Evolutionary conservation across 2,888 invertebrate species (phyloP).

Genomic region (Amaurobius ferox): DNA sequence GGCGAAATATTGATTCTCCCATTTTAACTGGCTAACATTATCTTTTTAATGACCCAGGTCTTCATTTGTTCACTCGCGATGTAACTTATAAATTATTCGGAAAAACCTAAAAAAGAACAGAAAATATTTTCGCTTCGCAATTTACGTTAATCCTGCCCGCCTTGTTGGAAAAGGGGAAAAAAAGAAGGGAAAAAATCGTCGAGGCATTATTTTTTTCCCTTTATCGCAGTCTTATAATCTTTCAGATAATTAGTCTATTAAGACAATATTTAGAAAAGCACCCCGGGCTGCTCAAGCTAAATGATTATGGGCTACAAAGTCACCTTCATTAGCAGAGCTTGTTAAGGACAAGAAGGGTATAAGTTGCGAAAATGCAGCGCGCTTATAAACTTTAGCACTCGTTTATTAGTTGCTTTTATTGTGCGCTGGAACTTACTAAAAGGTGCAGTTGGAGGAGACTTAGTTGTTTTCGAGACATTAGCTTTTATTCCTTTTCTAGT

Average conservation of each 20-base stretch:
- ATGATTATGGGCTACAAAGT: constrained; percentile 56
- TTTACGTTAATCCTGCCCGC: constrained; percentile 30
- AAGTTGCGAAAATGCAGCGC: constrained; percentile 7
- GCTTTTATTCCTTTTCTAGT: not conserved
- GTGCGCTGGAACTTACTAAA: not conserved
- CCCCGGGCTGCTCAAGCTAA: constrained; percentile 38
- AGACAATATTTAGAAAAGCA: constrained; percentile 70
- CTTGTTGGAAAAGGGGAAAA: not conserved
- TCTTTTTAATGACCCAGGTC: constrained; percentile 64
- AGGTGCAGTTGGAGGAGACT: not conserved
- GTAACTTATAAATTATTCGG: constrained; percentile 62
- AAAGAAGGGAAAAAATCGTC: constrained; percentile 17
- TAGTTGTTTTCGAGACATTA: not conserved
- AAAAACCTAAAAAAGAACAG: constrained; percentile 30
- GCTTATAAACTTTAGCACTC: not conserved
- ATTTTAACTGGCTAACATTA: constrained; percentile 63
- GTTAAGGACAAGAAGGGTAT: constrained; percentile 15
- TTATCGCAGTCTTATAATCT: constrained; percentile 35
- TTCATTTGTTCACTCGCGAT: constrained; percentile 64
- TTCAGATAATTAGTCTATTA: constrained; percentile 66
- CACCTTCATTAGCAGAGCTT: constrained; percentile 56
- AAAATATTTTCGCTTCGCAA: constrained; percentile 30
- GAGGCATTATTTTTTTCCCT: constrained; percentile 3
- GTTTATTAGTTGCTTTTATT: constrained; percentile 14
- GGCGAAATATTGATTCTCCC: constrained; percentile 53